phyloP scores from a whole-genome alignment of 2,797 vertebrate species.

The Pseudotriccus pelzelni region DNA sequence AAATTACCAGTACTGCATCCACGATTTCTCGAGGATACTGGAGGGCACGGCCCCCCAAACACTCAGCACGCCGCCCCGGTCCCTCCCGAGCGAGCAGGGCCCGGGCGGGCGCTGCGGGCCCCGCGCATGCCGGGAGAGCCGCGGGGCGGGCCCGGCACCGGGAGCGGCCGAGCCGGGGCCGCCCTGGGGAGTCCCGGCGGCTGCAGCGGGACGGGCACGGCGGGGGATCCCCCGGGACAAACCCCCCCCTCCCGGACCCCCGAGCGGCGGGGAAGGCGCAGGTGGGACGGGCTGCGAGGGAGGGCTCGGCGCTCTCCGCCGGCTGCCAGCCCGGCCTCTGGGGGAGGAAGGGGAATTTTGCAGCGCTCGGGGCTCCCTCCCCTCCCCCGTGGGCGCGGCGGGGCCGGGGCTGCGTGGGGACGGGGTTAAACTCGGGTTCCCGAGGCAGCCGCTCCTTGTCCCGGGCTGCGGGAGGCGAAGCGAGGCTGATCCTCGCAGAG shows the following conservation, averaged over 20 bases:
- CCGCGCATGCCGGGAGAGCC: no score
- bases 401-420: neutral
- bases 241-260: no score
- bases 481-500: neutral
- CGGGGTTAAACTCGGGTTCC: rapidly evolving
- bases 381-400: rapidly evolving
- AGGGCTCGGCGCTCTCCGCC: rapidly evolving
- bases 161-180: no score
- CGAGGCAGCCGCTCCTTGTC: rapidly evolving
- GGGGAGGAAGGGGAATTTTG: rapidly evolving
- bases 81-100: no score
- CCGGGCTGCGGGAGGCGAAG: neutral
- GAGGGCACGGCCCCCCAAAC: neutral
- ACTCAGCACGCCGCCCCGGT: rapidly evolving
- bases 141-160: no score
- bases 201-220: no score
- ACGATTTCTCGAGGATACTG: neutral
- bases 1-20: neutral
- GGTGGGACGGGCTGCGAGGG: no score
- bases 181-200: no score
- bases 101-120: no score
- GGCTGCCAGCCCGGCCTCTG: neutral
- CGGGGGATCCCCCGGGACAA: no score
- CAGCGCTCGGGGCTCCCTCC: rapidly evolving
- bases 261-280: no score